Evolutionary conservation across 37 sponge, comb jelly and placozoan genomes (phyloP), one percentile per base, ranked within the genome.

Genomic region (Crambe crambe): DNA sequence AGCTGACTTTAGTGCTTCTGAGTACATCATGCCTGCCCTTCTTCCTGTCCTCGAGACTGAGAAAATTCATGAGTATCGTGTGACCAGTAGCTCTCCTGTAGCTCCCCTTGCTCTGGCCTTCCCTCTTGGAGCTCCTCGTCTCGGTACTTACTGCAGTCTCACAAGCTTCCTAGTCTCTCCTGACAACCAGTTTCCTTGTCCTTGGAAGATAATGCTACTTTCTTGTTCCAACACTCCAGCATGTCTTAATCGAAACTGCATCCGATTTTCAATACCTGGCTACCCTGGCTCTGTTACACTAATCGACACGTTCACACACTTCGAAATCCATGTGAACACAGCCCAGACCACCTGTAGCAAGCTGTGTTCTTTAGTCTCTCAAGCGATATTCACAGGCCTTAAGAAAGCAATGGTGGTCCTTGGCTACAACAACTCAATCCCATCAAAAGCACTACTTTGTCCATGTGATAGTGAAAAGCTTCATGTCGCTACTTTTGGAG

Each of bases 171-270:
- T 77, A 2, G 64, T 77, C 30, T 77, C 77, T 22, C 23, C 56
- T 1, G 30, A 59, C 8, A 35, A 71, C 6, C 22, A 3, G 2
- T n/a, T 23, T 71, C 42, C 72, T 38, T 62, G 64, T 23, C 43
- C 72, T 26, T 77, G 77, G 77, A 62, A 63, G 65, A 37, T 77
- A 17, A 30, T 29, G 41, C n/a, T 62, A 23, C 64, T 63, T 1
- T 15, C 21, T n/a, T 37, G 37, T 22, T 25, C 0, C 12, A 18
- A 2, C 3, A 37, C 42, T 26, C 77, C 44, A 41, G n/a, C 26
- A 1, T 77, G 77, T 61, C 63, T 77, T n/a, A 9, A 61, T 62
- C 64, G 63, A 3, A 77, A 77, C 64, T 62, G 62, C n/a, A 30
- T 77, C 42, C 36, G 63, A 42, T 25, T 63, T 37, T 40, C 8